Evolutionary conservation across 2,888 invertebrate species (phyloP).

Genomic region (Stenolophus ochropezus): DNA sequence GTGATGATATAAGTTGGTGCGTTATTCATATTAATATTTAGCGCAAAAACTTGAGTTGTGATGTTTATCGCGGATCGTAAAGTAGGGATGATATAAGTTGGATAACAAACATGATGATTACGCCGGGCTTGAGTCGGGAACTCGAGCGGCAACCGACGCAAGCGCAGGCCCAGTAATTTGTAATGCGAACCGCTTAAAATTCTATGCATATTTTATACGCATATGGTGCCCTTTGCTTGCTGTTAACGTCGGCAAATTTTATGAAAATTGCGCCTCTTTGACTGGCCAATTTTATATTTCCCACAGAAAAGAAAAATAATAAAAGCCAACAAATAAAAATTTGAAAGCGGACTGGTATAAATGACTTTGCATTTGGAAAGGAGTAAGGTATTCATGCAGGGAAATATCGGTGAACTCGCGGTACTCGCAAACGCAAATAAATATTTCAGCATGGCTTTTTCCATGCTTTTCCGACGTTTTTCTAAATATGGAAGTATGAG

Average conservation of each 20-base stretch:
- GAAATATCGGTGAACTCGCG: constrained; percentile 1
- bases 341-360: constrained; percentile 40
- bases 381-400: constrained; percentile 2
- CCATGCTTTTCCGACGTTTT: background rate
- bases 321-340: constrained; percentile 38
- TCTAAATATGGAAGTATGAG: background rate
- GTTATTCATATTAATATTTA: background rate
- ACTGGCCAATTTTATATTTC: constrained; percentile 50
- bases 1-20: background rate
- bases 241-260: constrained; percentile 51
- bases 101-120: constrained; percentile 21
- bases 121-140: background rate
- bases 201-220: constrained; percentile 59
- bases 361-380: constrained; percentile 32
- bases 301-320: constrained; percentile 45
- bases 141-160: background rate
- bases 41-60: background rate
- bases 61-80: background rate
- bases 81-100: background rate
- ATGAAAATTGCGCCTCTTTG: constrained; percentile 57
- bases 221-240: constrained; percentile 49
- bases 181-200: constrained; percentile 58
- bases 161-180: constrained; percentile 43
- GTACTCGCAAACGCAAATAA: constrained; percentile 9
- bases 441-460: background rate